phyloP scores from a whole-genome alignment of 2,888 invertebrate species.

The Latrodectus elegans region DNA sequence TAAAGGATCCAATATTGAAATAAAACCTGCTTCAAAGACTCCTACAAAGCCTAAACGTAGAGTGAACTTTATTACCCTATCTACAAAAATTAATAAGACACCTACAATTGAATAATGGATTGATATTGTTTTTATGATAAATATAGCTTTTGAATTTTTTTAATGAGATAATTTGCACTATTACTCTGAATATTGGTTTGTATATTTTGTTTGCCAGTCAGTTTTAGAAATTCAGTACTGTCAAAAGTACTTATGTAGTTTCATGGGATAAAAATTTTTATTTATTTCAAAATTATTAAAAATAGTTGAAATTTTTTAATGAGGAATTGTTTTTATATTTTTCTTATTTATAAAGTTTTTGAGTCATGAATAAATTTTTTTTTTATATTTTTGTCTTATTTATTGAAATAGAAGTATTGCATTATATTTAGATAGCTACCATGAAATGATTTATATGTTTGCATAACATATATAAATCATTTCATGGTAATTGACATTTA shows the following conservation, averaged over 20 bases:
- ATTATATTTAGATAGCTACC: too few relatives aligned
- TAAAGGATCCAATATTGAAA: not conserved
- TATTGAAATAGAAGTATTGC: not conserved
- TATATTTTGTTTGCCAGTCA: not conserved
- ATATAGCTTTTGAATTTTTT: not conserved
- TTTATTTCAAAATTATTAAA: not conserved
- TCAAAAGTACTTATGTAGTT: too few relatives aligned
- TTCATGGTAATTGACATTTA: too few relatives aligned
- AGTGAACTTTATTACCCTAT: constrained; percentile 41
- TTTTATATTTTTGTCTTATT: not conserved
- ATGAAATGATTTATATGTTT: too few relatives aligned
- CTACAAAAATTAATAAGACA: constrained; percentile 11
- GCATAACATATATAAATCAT: too few relatives aligned
- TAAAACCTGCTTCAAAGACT: constrained; percentile 1
- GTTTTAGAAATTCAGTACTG: too few relatives aligned
- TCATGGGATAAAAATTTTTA: too few relatives aligned
- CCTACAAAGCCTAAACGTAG: constrained; percentile 39
- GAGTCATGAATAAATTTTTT: not conserved
- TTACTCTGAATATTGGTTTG: not conserved
- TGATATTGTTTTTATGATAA: constrained; percentile 7
- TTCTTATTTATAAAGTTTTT: not conserved
- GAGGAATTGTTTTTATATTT: not conserved
- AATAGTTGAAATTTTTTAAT: not conserved
- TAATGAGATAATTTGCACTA: not conserved
- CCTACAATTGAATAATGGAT: not conserved